Percentiles rank a stretch among this genome's conserved stretches.
Evolutionary conservation across 2,888 invertebrate genomes (phyloP).

Genomic region (Allacma fusca): DNA sequence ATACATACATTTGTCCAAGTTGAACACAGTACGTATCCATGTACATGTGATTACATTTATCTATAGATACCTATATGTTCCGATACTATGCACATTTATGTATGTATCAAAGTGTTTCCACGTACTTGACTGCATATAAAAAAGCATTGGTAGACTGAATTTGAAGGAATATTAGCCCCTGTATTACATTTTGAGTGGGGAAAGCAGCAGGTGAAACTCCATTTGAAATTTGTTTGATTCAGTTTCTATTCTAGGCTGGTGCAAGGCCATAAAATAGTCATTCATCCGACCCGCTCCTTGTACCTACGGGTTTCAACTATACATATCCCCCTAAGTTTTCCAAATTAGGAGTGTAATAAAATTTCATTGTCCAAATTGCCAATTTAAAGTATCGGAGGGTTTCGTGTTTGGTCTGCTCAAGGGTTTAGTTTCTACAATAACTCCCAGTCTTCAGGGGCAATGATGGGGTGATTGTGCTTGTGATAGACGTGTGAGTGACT

Average conservation of each 20-base stretch:
- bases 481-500: not conserved
- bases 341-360: conserved; percentile 45
- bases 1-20: too few relatives aligned
- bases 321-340: conserved; percentile 5
- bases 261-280: conserved; percentile 30
- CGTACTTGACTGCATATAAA: too few relatives aligned
- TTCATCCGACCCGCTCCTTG: conserved; percentile 6
- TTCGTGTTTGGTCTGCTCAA: not conserved
- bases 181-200: too few relatives aligned
- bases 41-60: too few relatives aligned
- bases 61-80: too few relatives aligned
- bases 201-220: conserved; percentile 21
- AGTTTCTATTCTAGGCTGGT: conserved; percentile 31
- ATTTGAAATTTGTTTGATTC: conserved; percentile 6
- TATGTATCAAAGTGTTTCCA: too few relatives aligned
- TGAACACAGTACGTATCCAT: too few relatives aligned
- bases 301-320: not conserved
- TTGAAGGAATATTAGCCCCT: too few relatives aligned
- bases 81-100: too few relatives aligned
- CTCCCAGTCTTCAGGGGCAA: not conserved
- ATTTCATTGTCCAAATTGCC: conserved; percentile 45
- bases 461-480: not conserved
- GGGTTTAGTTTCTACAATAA: not conserved
- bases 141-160: too few relatives aligned
- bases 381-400: conserved; percentile 39